Evolutionary conservation across 2,797 vertebrate genomes (phyloP).

Genomic region (Platalea minor): DNA sequence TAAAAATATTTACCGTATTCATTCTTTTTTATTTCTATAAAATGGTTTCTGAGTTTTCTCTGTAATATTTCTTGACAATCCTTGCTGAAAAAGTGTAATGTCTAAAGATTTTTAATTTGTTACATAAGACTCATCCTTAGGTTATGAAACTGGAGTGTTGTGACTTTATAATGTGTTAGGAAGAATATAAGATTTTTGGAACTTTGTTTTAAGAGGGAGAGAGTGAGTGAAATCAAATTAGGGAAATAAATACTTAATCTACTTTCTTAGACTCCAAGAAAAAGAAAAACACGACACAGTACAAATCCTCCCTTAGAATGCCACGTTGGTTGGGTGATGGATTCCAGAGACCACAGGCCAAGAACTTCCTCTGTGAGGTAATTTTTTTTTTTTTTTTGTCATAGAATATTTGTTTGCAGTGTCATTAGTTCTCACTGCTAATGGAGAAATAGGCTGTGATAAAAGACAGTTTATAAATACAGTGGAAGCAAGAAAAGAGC

Average conservation of each 20-base stretch:
- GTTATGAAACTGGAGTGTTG: constrained; percentile 9
- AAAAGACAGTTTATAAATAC: background rate
- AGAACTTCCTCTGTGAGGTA: constrained; percentile 88
- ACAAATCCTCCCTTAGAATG: constrained; percentile 88
- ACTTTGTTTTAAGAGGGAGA: constrained; percentile 17
- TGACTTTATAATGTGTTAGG: constrained; percentile 49
- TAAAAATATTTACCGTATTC: background rate
- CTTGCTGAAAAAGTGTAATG: background rate
- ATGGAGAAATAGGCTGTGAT: background rate
- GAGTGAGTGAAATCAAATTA: background rate
- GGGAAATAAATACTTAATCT: constrained; percentile 51
- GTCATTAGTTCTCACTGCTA: background rate
- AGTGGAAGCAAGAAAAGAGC: background rate
- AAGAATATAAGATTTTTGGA: constrained; percentile 1
- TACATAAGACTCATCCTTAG: background rate
- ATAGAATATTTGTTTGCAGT: background rate
- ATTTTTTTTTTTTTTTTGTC: background rate
- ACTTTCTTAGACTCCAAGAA: constrained; percentile 82
- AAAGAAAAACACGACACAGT: constrained; percentile 91
- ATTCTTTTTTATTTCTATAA: background rate
- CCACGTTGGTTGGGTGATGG: constrained; percentile 97
- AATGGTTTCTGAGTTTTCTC: background rate
- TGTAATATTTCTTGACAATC: background rate
- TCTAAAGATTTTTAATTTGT: background rate
- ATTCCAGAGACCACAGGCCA: constrained; percentile 87